Percentiles rank a stretch among this genome's conserved stretches.
These are phyloP conservation scores for Rhinichthys klamathensis DNA, from an alignment of 2,113 vertebrate genomes.

Conservation along the genomic window DNA sequence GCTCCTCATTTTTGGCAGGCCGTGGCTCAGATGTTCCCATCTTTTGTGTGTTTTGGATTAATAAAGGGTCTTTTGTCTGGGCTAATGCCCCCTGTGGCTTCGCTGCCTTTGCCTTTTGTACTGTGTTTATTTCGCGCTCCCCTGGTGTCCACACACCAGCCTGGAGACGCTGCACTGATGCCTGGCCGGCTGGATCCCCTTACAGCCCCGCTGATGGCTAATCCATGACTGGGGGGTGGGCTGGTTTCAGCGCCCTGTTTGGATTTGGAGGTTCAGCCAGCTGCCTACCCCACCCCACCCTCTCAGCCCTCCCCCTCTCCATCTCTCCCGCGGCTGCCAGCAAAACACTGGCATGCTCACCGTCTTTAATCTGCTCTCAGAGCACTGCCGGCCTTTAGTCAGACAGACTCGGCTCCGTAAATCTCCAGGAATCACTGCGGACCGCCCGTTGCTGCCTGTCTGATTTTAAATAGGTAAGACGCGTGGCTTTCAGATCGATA, in stretches of 20 bases:
- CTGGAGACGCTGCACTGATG: conserved; percentile 27
- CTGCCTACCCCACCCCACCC: conserved; percentile 48
- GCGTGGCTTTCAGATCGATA: background rate
- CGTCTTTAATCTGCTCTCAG: conserved; percentile 51
- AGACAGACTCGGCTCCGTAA: conserved; percentile 38
- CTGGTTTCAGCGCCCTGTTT: conserved; percentile 43
- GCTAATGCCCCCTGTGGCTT: conserved; percentile 1
- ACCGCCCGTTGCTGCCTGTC: background rate
- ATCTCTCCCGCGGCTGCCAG: conserved; percentile 29
- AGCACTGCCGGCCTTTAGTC: conserved; percentile 34
- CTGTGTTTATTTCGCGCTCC: conserved; percentile 44
- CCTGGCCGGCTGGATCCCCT: conserved; percentile 26
- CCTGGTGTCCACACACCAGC: conserved; percentile 41
- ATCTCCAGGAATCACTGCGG: conserved; percentile 34
- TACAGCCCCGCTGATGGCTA: conserved; percentile 34
- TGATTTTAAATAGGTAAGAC: conserved; percentile 42
- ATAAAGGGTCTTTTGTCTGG: conserved; percentile 53
- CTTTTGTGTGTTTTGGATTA: conserved; percentile 52
- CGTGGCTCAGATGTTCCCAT: conserved; percentile 35
- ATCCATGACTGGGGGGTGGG: conserved; percentile 43
- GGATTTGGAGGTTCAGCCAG: conserved; percentile 55
- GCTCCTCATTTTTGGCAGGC: background rate
- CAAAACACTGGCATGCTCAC: conserved; percentile 48
- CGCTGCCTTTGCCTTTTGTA: conserved; percentile 41
- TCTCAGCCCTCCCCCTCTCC: conserved; percentile 48